Conservation (phyloP, 2,888 invertebrate genomes). For the Drosophila bunnanda region DNA sequence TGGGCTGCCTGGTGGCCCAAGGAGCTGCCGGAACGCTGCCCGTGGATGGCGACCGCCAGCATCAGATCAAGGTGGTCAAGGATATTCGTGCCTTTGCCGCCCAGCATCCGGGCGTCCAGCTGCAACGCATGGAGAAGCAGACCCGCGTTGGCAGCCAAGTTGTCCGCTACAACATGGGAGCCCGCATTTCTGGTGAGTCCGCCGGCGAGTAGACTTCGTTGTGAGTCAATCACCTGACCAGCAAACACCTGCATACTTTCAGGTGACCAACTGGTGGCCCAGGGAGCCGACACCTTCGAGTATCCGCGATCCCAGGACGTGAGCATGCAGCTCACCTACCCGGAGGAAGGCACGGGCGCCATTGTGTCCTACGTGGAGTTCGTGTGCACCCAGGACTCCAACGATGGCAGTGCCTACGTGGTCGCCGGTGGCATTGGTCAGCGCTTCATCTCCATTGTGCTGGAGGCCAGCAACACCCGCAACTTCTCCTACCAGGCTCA, state of each 20-base stretch:
- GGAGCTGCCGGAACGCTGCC: constrained; percentile 47
- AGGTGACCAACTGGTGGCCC: constrained; percentile 81
- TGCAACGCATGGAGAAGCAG: constrained; percentile 70
- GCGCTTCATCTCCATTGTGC: constrained; percentile 78
- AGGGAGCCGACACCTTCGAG: constrained; percentile 71
- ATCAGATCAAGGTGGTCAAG: constrained; percentile 68
- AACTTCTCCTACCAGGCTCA: constrained; percentile 79
- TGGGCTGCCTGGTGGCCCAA: constrained; percentile 54
- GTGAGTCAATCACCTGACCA: not conserved
- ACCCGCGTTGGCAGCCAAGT: constrained; percentile 47
- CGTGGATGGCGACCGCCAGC: constrained; percentile 7
- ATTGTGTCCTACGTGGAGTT: constrained; percentile 80
- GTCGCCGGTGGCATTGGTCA: constrained; percentile 83
- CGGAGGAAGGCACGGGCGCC: constrained; percentile 73
- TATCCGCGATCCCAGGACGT: constrained; percentile 79
- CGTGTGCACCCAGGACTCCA: constrained; percentile 74
- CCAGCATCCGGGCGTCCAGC: constrained; percentile 71
- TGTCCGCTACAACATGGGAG: constrained; percentile 80
- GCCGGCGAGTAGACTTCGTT: not conserved
- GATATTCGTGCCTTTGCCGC: constrained; percentile 74
- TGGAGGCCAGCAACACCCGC: constrained; percentile 80
- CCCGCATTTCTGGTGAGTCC: constrained; percentile 73
- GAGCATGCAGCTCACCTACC: constrained; percentile 80
- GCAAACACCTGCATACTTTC: constrained; percentile 37
- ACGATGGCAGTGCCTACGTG: constrained; percentile 82